Evolutionary conservation across 2,113 vertebrate genomes (phyloP).

Genomic region (Diphyllodes magnificus): DNA sequence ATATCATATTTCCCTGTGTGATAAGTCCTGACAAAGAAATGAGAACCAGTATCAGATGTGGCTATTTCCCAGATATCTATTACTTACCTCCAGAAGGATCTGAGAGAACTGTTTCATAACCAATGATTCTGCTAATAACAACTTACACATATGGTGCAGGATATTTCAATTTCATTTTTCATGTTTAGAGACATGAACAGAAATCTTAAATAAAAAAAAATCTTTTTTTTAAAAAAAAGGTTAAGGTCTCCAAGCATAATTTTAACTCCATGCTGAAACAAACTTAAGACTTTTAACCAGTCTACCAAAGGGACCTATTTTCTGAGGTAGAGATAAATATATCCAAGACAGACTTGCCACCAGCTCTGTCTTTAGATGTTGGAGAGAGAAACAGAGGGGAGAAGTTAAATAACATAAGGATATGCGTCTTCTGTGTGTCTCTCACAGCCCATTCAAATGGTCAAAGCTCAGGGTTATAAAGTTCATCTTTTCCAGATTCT

Average conservation of each 20-base stretch:
- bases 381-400: background rate
- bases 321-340: background rate
- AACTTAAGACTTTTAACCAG: background rate
- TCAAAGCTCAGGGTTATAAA: background rate
- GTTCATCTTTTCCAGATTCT: background rate
- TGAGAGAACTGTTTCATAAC: background rate
- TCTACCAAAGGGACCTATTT: background rate
- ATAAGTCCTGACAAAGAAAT: background rate
- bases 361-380: background rate
- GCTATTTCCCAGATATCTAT: background rate
- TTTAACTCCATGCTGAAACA: background rate
- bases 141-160: background rate
- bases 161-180: background rate
- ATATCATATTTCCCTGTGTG: background rate
- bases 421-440: background rate
- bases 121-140: background rate
- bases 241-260: background rate
- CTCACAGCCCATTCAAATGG: background rate
- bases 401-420: background rate
- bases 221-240: background rate
- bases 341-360: background rate
- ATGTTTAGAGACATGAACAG: background rate
- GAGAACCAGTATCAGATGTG: background rate
- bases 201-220: background rate
- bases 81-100: background rate